Base-by-base conservation (phyloP, 2,888 invertebrate species). In the Apamea anceps region DNA sequence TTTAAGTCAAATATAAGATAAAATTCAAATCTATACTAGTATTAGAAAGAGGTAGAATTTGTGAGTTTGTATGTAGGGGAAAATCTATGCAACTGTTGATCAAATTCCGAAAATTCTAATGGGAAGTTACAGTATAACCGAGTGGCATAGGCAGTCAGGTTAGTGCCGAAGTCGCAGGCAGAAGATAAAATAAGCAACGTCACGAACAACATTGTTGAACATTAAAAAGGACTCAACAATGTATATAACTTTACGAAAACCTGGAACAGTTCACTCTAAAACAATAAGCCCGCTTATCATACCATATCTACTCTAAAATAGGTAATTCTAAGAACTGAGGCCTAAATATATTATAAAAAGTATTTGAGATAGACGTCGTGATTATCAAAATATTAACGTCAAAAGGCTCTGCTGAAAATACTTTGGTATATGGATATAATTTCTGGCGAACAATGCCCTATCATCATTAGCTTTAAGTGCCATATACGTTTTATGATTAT, bases 271-370 rank as follows among this genome's bases (percentile, higher is more conserved):
- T 42, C 25, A 32, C 18, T 13, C 18, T 37, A 32, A 60, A 60
- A 10, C 21, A 28, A 51, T n/a, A n/a, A 2, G 18, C 18, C 8
- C 0, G 32, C 32, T 15, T 10, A 45, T 66, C 10, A 0, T 28
- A 63, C 3, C 42, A 76, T 25, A 77, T 8, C 18, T 18, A 18
- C 3, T 65, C 4, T 32, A n/a, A 77, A 37, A 77, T 79, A 54
- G 1, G 25, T 54, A 25, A 28, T 63, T 28, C 79, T 18, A 42
- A 10, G 37, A 54, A 75, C 13, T 3, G 13, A n/a, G 13, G 7
- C 18, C 5, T 21, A n/a, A 2, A 2, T 32, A 32, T n/a, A 28
- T 42, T 15, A 54, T n/a, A 32, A 0, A 1, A 74, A 37, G n/a
- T 42, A 10, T 51, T 37, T 21, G 8, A 76, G 21, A 2, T 5